A percentile compares a stretch with the other conserved stretches of the same genome.
These are phyloP conservation scores for Polylopha cassiicola DNA, from an alignment of 2,888 invertebrate species.

Conservation along the genomic window DNA sequence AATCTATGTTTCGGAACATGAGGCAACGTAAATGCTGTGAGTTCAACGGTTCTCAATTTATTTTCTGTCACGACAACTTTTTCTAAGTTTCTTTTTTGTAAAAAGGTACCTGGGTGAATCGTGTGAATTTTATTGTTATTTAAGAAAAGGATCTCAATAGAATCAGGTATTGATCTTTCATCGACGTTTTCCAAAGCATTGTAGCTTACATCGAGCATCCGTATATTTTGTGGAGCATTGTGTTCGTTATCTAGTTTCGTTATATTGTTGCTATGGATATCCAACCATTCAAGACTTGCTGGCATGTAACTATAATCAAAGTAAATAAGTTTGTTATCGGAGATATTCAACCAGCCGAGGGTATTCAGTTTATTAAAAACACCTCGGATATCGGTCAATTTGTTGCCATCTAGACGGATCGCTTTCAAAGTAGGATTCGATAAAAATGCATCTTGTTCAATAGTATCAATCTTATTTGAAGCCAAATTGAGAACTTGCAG, in stretches of 20 bases:
- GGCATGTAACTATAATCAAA: constrained; percentile 90
- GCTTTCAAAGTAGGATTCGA: constrained; percentile 84
- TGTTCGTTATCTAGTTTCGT: constrained; percentile 85
- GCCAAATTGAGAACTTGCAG: constrained; percentile 88
- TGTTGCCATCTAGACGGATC: constrained; percentile 86
- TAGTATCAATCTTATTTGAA: constrained; percentile 84
- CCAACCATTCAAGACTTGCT: constrained; percentile 84
- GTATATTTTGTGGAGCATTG: constrained; percentile 80
- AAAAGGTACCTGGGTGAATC: constrained; percentile 84
- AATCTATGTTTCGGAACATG: constrained; percentile 81
- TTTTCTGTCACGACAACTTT: constrained; percentile 87
- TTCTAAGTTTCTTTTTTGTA: constrained; percentile 82
- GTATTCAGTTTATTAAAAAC: constrained; percentile 84
- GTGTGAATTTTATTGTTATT: constrained; percentile 86
- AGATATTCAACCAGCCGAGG: constrained; percentile 88
- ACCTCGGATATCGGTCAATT: constrained; percentile 84
- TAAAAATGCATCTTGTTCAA: constrained; percentile 86
- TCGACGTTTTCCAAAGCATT: constrained; percentile 83
- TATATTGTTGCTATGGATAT: constrained; percentile 87
- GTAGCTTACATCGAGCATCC: constrained; percentile 86
- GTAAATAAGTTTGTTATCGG: constrained; percentile 85
- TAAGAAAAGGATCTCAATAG: constrained; percentile 83
- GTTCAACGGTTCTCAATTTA: constrained; percentile 83
- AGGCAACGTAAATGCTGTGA: constrained; percentile 83
- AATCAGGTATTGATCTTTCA: constrained; percentile 84